These are phyloP conservation scores for Lerema accius DNA, from an alignment of 1,140 invertebrate genomes.

Conservation along the genomic window DNA sequence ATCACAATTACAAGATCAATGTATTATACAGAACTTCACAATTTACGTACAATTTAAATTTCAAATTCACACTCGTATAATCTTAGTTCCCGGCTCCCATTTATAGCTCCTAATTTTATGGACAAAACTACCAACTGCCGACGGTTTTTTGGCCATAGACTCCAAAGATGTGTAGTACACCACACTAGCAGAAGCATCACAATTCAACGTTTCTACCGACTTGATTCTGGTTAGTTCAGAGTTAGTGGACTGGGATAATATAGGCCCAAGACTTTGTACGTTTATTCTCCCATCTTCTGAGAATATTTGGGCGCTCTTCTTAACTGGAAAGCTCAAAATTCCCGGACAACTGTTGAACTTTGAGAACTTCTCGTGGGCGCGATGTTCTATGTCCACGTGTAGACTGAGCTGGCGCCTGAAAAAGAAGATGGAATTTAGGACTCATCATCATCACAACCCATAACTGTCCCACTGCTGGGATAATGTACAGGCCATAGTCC, in stretches of 20 bases:
- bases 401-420: slow-evolving; percentile 58
- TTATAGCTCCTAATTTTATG: slow-evolving; percentile 53
- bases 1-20: too few species aligned
- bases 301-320: slow-evolving; percentile 7
- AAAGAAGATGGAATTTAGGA: too few species aligned
- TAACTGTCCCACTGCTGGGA: too few species aligned
- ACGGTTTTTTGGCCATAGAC: slow-evolving; percentile 45
- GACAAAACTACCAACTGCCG: slow-evolving; percentile 42
- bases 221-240: slow-evolving; percentile 36
- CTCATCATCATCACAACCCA: too few species aligned
- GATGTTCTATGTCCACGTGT: slow-evolving; percentile 56
- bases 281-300: slow-evolving; percentile 38
- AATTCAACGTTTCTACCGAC: slow-evolving; percentile 43
- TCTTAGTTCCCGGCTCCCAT: slow-evolving; percentile 66
- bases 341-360: slow-evolving; percentile 65
- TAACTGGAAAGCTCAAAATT: slow-evolving; percentile 40
- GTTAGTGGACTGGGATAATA: slow-evolving; percentile 10
- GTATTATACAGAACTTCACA: slow-evolving; percentile 9
- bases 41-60: background rate
- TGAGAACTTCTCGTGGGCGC: slow-evolving; percentile 49
- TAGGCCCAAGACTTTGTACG: slow-evolving; percentile 3
- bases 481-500: too few species aligned
- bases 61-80: slow-evolving; percentile 54
- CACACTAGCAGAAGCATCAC: slow-evolving; percentile 61
- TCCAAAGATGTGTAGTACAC: slow-evolving; percentile 59